Evolutionary conservation across 2,888 invertebrate genomes (phyloP), one percentile per base, ranked within the genome.

Genomic region (Augochlorella aurata): DNA sequence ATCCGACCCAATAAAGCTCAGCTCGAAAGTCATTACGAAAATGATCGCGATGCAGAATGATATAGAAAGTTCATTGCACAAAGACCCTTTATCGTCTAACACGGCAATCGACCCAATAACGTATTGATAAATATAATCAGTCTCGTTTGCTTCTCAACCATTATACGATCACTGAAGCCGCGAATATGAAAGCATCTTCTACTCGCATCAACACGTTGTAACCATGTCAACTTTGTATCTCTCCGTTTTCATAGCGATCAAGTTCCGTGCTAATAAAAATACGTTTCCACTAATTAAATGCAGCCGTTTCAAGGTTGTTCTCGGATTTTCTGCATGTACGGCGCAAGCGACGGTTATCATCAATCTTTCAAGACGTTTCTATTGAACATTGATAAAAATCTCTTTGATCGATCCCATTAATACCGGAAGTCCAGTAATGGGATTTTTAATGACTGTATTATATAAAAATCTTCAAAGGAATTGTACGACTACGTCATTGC

Each of bases 1-100:
- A 78, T 54, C 73, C 67, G 67, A 47, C 84, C 71, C 75, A 87
- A 87, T 88, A 70, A 76, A 80, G 85, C 77, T 29, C 82, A 80
- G 88, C 87, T 85, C 16, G 87, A 82, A 88, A 87, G 77, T 85
- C 83, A 88, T 88, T 85, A 85, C 75, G 74, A 79, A 50, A 79
- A 83, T 83, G 77, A 84, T 85, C 82, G 49, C 77, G 82, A 87
- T 83, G 81, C 74, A 63, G 74, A 81, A 66, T 63, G 79, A 82
- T 88, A 88, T 87, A 72, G 81, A 83, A 82, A 87, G 85, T 87
- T 87, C 81, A 79, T 80, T 77, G 88, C 74, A 82, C 76, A 77
- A 54, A 58, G 77, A 79, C 54, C 66, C 74, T 86, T 83, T 72
- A 79, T 77, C 82, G 52, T 72, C 69, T 82, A 77, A 81, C 72